Conservation (phyloP, 2,797 vertebrate species). For the Triplophysa yarkandensis region DNA sequence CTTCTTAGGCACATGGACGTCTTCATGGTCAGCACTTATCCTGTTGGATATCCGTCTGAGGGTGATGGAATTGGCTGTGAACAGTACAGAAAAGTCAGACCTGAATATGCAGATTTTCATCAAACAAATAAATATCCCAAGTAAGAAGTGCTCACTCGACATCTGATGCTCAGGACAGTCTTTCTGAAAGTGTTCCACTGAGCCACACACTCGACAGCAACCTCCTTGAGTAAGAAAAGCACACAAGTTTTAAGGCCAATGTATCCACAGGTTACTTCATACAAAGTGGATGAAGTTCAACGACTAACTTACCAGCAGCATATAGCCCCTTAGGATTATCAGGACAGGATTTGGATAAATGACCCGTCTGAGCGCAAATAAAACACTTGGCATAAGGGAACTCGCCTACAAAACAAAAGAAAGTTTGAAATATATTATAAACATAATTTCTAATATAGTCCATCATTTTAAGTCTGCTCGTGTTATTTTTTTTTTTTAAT, state of each 20-base stretch:
- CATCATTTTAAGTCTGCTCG: neutral
- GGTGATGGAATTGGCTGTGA: constrained; percentile 79
- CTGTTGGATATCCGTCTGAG: constrained; percentile 85
- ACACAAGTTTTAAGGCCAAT: too few species aligned
- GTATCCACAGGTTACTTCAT: neutral
- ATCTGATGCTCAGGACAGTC: constrained; percentile 89
- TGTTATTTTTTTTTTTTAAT: neutral
- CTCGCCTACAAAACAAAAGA: constrained; percentile 73
- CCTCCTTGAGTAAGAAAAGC: constrained; percentile 82
- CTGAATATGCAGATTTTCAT: neutral
- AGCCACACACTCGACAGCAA: constrained; percentile 89
- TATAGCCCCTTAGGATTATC: constrained; percentile 95
- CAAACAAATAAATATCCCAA: neutral
- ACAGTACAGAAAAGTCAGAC: neutral
- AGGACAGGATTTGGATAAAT: constrained; percentile 88
- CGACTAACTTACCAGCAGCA: constrained; percentile 79
- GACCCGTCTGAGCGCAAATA: constrained; percentile 91
- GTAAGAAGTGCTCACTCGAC: constrained; percentile 73
- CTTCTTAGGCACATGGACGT: constrained; percentile 72
- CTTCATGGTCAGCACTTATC: constrained; percentile 93
- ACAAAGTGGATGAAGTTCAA: neutral
- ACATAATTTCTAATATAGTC: neutral
- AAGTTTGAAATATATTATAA: neutral
- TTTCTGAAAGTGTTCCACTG: constrained; percentile 92
- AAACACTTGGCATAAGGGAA: constrained; percentile 96